Evolutionary conservation across 2,888 invertebrate species (phyloP).

Genomic region (Cephus pulcher): DNA sequence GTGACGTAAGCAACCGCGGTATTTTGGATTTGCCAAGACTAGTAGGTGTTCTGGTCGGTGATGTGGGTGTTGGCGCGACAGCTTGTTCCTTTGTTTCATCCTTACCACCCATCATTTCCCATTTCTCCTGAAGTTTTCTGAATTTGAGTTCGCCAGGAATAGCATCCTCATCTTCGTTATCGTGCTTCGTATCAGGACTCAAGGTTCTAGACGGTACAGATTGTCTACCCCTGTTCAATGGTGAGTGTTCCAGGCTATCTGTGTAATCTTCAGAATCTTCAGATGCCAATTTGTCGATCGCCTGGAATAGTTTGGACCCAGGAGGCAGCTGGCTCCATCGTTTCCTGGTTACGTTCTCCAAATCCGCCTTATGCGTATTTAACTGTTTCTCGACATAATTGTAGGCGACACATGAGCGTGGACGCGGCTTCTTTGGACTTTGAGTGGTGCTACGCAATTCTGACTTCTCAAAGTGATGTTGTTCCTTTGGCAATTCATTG

Average conservation of each 20-base stretch:
- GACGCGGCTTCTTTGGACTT: constrained; percentile 71
- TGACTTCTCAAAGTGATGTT: constrained; percentile 35
- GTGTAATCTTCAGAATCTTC: constrained; percentile 79
- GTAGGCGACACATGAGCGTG: constrained; percentile 78
- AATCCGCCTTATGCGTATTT: constrained; percentile 68
- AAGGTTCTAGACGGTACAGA: constrained; percentile 33
- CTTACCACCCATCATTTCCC: constrained; percentile 80
- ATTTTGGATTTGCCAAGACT: constrained; percentile 75
- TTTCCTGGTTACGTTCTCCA: constrained; percentile 70
- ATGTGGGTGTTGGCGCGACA: constrained; percentile 42
- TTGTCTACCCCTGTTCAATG: constrained; percentile 43
- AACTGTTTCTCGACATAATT: constrained; percentile 68
- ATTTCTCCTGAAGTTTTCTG: constrained; percentile 80
- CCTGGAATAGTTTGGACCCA: constrained; percentile 79
- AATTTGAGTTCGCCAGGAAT: constrained; percentile 75
- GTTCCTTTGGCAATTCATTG: constrained; percentile 33
- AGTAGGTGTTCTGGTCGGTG: constrained; percentile 65
- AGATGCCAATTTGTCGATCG: constrained; percentile 76
- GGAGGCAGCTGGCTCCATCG: constrained; percentile 76
- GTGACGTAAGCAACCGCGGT: constrained; percentile 80
- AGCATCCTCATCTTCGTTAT: constrained; percentile 47
- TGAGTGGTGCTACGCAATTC: constrained; percentile 36
- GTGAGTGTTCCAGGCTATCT: constrained; percentile 78
- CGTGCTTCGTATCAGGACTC: constrained; percentile 40
- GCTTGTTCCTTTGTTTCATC: constrained; percentile 61